Base-by-base conservation (phyloP, 2,888 invertebrate species). In the Caenorhabditis drosophilae region DNA sequence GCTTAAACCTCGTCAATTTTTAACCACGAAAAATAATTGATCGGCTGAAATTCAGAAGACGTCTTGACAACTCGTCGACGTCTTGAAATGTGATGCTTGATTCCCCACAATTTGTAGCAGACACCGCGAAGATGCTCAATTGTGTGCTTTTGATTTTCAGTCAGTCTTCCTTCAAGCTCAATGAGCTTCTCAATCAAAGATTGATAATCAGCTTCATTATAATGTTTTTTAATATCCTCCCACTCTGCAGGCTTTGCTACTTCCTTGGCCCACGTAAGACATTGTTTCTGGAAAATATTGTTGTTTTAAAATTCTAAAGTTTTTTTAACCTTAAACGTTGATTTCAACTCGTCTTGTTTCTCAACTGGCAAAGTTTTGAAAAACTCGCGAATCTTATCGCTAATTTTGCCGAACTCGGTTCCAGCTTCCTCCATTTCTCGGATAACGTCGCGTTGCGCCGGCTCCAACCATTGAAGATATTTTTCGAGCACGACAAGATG, bases 101-200 rank as follows among this genome's bases (percentile, higher is more conserved):
- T 60, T 12, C 57, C 61, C 74, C 74, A 74, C 2, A 67, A 42
- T 11, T 40, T 42, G 18, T 64, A 55, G 51, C 74, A 74, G 2
- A 70, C 38, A 25, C 64, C 69, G 36, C 67, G 42, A 16, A 64
- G 62, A 41, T 71, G 74, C 31, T 74, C 71, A 26, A 74, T 69
- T 11, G 66, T 71, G 53, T 74, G 69, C 55, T 70, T 67, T 50
- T 64, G 61, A 26, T 67, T 61, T 31, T 71, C 70, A 9, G 59
- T 61, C 7, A 70, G 46, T n/a, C 64, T 26, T 4, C 35, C 53
- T 44, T 70, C 70, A 40, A 70, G 42, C 16, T 53, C 53, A 1
- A 48, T 44, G 15, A 73, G 52, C 18, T 62, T 59, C 18, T 11
- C 44, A 20, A 55, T 52, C 47, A 66, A 44, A 2, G 44, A 22